Conservation (phyloP, 2,888 invertebrate genomes). For the Congeria kusceri region DNA sequence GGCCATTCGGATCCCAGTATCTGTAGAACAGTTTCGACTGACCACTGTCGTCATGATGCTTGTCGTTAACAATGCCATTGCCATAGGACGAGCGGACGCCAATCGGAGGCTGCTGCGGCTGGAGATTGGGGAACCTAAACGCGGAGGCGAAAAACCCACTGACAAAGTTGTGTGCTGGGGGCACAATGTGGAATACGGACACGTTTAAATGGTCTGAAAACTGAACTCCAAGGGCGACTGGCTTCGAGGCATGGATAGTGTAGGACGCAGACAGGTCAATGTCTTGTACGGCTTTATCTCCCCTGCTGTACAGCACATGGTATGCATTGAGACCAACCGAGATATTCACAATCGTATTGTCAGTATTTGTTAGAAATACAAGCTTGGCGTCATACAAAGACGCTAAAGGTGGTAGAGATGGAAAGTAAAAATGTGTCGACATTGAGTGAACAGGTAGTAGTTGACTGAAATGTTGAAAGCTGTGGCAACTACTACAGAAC, state of each 20-base stretch:
- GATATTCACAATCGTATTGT: slow-evolving; percentile 42
- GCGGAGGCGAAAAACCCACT: not conserved
- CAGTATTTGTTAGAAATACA: slow-evolving; percentile 12
- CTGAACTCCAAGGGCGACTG: slow-evolving; percentile 3
- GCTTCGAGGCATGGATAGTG: not conserved
- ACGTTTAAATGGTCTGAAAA: not conserved
- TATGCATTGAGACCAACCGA: slow-evolving; percentile 26
- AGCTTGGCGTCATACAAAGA: slow-evolving; percentile 31
- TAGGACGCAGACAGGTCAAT: slow-evolving; percentile 17
- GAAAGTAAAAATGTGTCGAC: too few relatives aligned
- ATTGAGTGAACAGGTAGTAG: too few relatives aligned
- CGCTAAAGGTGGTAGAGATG: too few relatives aligned
- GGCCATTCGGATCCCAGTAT: too few relatives aligned
- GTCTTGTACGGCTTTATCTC: slow-evolving; percentile 4
- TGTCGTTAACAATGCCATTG: too few relatives aligned
- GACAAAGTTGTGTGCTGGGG: not conserved
- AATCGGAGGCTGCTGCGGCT: too few relatives aligned
- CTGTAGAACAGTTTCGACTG: too few relatives aligned
- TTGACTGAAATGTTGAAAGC: too few relatives aligned
- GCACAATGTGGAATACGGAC: slow-evolving; percentile 6
- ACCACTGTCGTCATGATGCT: too few relatives aligned
- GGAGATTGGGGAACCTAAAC: too few relatives aligned
- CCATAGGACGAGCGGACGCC: too few relatives aligned
- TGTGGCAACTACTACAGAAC: too few relatives aligned
- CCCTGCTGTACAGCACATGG: slow-evolving; percentile 20